phyloP scores from a whole-genome alignment of 1,140 invertebrate genomes.

The Leptopilina clavipes region DNA sequence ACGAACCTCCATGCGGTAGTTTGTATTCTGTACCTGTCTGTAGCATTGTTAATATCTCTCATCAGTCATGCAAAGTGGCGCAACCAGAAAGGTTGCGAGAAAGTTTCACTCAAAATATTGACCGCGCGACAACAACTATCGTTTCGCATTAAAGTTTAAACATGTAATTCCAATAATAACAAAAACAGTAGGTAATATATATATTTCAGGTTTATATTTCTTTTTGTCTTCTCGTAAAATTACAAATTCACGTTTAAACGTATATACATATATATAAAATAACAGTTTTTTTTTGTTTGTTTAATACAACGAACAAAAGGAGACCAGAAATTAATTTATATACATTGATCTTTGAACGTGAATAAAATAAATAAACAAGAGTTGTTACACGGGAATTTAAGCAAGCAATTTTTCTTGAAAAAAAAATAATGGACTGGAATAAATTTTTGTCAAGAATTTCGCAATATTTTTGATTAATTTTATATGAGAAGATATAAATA shows the following conservation, averaged over 20 bases:
- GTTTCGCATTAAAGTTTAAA: neutral
- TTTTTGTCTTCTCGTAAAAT: neutral
- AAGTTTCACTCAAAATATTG: conserved; percentile 21
- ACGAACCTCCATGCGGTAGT: conserved; percentile 4
- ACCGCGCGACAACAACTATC: neutral
- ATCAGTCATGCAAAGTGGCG: conserved; percentile 30
- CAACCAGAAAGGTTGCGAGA: neutral
- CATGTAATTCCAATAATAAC: neutral
- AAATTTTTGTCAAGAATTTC: too few relatives aligned
- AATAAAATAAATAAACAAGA: neutral
- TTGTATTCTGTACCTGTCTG: conserved; percentile 25
- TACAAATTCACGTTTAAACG: neutral
- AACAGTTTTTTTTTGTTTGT: neutral
- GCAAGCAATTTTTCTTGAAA: neutral
- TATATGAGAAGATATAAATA: too few relatives aligned
- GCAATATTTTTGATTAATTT: too few relatives aligned
- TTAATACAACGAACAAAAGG: neutral
- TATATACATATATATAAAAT: neutral
- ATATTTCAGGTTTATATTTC: too few relatives aligned
- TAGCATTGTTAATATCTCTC: conserved; percentile 31
- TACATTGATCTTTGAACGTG: conserved; percentile 12
- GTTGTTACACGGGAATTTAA: neutral
- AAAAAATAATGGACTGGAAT: neutral
- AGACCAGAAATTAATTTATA: neutral
- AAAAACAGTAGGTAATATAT: too few relatives aligned